phyloP scores from a whole-genome alignment of 2,113 vertebrate genomes.

The Pungitius pungitius region DNA sequence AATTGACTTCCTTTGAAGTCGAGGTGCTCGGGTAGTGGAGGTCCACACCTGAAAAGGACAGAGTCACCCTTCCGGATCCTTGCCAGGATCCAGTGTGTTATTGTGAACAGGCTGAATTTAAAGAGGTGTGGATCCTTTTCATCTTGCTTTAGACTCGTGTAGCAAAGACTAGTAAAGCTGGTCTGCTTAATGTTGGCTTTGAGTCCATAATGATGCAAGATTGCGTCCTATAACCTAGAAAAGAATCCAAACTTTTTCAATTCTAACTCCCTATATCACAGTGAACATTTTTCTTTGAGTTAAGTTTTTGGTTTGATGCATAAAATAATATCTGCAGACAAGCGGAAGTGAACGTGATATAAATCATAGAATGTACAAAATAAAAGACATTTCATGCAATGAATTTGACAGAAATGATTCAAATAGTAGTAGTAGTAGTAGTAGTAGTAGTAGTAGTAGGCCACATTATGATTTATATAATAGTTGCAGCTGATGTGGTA shows the following conservation, averaged over 20 bases:
- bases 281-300: background rate
- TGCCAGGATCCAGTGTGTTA: conserved; percentile 28
- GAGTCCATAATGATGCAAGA: background rate
- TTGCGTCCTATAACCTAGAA: background rate
- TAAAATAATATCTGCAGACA: background rate
- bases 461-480: too few species aligned
- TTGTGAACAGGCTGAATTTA: conserved; percentile 15
- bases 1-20: conserved; percentile 72
- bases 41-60: conserved; percentile 39
- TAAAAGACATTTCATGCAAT: too few species aligned
- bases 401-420: too few species aligned
- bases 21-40: conserved; percentile 53
- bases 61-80: conserved; percentile 31
- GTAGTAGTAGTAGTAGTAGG: too few species aligned
- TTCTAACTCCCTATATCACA: background rate
- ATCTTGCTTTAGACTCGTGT: background rate
- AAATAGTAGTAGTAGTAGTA: too few species aligned
- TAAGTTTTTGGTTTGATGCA: background rate
- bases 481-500: too few species aligned
- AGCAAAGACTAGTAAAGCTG: too few species aligned
- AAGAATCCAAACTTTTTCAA: background rate
- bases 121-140: background rate
- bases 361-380: too few species aligned
- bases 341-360: background rate
- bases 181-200: background rate